phyloP scores from a whole-genome alignment of 2,113 vertebrate genomes.

The chimpanzee (Pan troglodytes) region NHGRI_mPanTro3-v2.1_pri NC_072411.2:18804501-18805000 shows the following conservation, averaged over 20 bases:
- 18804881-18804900: neutral
- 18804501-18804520: slow-evolving; percentile 14
- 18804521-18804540: slow-evolving; percentile 21
- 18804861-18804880: neutral
- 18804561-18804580: neutral
- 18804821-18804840: neutral
- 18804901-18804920: neutral
- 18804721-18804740: neutral
- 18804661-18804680: neutral
- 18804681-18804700: slow-evolving; percentile 44
- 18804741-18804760: neutral
- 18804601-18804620: slow-evolving; percentile 9
- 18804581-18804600: neutral
- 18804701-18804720: slow-evolving; percentile 37
- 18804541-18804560: slow-evolving; percentile 30
- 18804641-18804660: slow-evolving; percentile 30
- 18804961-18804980: neutral
- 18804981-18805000: neutral
- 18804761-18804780: neutral
- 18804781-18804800: neutral
- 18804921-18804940: neutral
- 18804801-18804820: neutral
- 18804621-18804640: neutral
- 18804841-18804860: neutral
- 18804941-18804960: neutral